Evolutionary conservation across 2,888 invertebrate species (phyloP).

Genomic region (Nomada fabriciana): DNA sequence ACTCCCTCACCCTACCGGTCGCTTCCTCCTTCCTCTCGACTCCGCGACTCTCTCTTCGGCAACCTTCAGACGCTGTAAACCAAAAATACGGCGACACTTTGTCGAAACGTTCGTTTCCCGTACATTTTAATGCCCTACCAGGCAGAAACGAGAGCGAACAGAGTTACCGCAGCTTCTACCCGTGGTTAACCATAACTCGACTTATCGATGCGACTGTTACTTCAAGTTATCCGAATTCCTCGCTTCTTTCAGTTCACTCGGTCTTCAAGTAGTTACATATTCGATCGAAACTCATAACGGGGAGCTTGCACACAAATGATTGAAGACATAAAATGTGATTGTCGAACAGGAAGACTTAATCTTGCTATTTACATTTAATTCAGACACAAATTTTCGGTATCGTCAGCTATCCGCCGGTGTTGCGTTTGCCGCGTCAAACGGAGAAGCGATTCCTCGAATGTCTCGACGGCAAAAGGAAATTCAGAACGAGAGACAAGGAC

Average conservation of each 20-base stretch:
- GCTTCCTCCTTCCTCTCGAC: conserved; percentile 33
- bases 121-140: conserved; percentile 57
- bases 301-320: no score
- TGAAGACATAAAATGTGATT: no score
- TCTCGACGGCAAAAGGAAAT: conserved; percentile 4
- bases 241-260: no score
- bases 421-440: not conserved
- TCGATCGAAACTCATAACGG: no score
- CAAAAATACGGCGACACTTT: conserved; percentile 80
- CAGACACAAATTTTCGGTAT: not conserved
- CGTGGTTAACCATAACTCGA: not conserved
- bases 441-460: conserved; percentile 2
- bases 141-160: conserved; percentile 15
- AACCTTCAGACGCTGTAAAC: conserved; percentile 78
- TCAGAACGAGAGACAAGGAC: conserved; percentile 40
- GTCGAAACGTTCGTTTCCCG: conserved; percentile 67
- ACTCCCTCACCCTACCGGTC: conserved; percentile 53
- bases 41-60: conserved; percentile 49
- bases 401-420: not conserved
- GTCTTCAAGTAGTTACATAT: no score
- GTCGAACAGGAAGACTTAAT: no score
- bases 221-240: not conserved
- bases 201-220: not conserved
- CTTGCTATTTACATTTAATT: no score
- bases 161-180: conserved; percentile 28